phyloP scores from a whole-genome alignment of 2,113 vertebrate species.

The Platanista minor region DNA sequence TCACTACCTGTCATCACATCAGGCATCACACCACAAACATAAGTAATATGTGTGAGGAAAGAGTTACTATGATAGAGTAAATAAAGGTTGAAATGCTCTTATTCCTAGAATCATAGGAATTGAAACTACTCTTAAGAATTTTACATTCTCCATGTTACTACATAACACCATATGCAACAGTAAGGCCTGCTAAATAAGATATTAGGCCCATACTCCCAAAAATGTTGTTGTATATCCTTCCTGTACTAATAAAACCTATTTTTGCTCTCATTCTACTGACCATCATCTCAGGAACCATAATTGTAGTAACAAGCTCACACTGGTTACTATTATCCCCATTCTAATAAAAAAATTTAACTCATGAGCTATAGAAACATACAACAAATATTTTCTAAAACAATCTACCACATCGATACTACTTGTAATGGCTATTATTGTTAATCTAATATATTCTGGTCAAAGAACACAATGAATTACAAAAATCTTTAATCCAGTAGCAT shows the following conservation, averaged over 20 bases:
- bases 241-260: conserved; percentile 43
- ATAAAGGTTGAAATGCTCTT: conserved; percentile 28
- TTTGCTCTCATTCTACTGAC: accelerated
- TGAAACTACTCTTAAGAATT: neutral
- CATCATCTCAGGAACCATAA: neutral
- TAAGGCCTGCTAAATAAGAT: conserved; percentile 76
- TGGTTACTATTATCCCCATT: neutral
- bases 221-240: conserved; percentile 69
- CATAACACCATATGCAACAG: conserved; percentile 70
- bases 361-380: neutral
- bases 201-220: conserved; percentile 75
- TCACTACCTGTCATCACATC: accelerated
- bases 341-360: conserved; percentile 38
- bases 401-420: neutral
- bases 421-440: neutral
- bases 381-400: neutral
- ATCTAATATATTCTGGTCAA: neutral
- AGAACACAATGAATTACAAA: neutral
- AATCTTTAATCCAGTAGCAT: neutral
- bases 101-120: conserved; percentile 60
- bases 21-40: accelerated
- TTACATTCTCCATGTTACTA: conserved; percentile 28
- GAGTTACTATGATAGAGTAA: conserved; percentile 67
- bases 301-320: neutral
- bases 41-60: conserved; percentile 36